Base-by-base conservation (phyloP, 2,888 invertebrate species). In the Oscheius sp. region DNA sequence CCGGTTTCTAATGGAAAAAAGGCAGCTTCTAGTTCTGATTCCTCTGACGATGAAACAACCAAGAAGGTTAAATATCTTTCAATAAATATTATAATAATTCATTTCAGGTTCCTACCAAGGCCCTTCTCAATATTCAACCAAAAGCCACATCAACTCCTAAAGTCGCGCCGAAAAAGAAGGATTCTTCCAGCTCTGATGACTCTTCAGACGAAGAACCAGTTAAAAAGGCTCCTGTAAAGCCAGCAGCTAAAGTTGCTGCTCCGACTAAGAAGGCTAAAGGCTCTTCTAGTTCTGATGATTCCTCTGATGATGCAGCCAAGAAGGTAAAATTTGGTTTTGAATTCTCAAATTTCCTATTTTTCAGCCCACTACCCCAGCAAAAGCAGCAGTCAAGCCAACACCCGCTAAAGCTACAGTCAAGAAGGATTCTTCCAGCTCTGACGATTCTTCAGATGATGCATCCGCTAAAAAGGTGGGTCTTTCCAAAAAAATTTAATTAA, bases 401-500 rank as follows among this genome's bases (percentile, higher is more conserved):
- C 42, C 53, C 10, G 2, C 53, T 2, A n/a, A n/a, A n/a, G n/a
- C n/a, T n/a, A n/a, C n/a, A n/a, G 27, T 4, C 1, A 53, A 53
- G 15, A 69, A 69, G 0, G 69, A 68, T 15, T 69, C 65, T 3
- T 65, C 65, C 2, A 50, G 48, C 31, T 57, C 73, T 2, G 67
- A 67, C 52, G 70, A 70, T 20, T 72, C 71, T 50, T 75, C 72
- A 2, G 69, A 69, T 3, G 69, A 72, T 27, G 72, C n/a, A n/a
- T 20, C 42, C 42, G 42, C 42, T 8, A 42, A 42, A 20, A 42
- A 42, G 8, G 42, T 42, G 42, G 8, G n/a, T 42, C 17, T 42
- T n/a, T n/a, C n/a, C n/a, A n/a, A 8, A 4, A 3, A 3, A n/a
- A n/a, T n/a, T n/a, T n/a, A n/a, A n/a, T n/a, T n/a, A n/a, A n/a